Evolutionary conservation across 2,797 vertebrate genomes (phyloP).

Genomic region (Cichlasoma orientale): DNA sequence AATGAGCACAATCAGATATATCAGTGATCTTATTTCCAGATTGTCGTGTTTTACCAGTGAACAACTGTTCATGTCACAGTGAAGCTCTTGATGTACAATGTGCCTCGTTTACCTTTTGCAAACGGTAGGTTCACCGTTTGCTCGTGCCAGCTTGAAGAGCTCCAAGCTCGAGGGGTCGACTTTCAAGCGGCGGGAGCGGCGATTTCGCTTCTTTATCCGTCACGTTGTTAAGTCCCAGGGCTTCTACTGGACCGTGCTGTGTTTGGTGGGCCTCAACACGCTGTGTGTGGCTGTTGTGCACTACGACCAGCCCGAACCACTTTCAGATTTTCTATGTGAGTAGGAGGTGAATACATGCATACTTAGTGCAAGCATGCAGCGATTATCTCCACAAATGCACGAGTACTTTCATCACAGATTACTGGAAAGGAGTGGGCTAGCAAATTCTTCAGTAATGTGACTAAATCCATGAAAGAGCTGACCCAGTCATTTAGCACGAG

Average conservation of each 20-base stretch:
- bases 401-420: constrained; percentile 45
- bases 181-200: constrained; percentile 90
- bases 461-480: constrained; percentile 45
- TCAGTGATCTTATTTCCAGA: background rate
- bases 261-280: constrained; percentile 95
- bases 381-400: constrained; percentile 38
- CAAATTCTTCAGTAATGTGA: constrained; percentile 35
- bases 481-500: constrained; percentile 11
- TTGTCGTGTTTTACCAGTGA: background rate
- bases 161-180: constrained; percentile 92
- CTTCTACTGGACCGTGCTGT: constrained; percentile 96
- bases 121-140: constrained; percentile 90
- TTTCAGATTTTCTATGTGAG: constrained; percentile 96
- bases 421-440: constrained; percentile 34
- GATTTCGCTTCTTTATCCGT: constrained; percentile 91
- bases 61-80: background rate
- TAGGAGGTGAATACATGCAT: constrained; percentile 38
- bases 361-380: constrained; percentile 9
- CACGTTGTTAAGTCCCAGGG: constrained; percentile 93
- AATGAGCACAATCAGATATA: background rate
- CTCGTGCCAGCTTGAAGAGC: constrained; percentile 95
- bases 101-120: background rate
- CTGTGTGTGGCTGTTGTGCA: constrained; percentile 94
- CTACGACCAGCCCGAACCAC: constrained; percentile 91
- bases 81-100: background rate